Percentiles rank a stretch among this genome's conserved stretches.
Conservation (phyloP, 1,140 invertebrate genomes). For the Lanistes nyassanus region DNA sequence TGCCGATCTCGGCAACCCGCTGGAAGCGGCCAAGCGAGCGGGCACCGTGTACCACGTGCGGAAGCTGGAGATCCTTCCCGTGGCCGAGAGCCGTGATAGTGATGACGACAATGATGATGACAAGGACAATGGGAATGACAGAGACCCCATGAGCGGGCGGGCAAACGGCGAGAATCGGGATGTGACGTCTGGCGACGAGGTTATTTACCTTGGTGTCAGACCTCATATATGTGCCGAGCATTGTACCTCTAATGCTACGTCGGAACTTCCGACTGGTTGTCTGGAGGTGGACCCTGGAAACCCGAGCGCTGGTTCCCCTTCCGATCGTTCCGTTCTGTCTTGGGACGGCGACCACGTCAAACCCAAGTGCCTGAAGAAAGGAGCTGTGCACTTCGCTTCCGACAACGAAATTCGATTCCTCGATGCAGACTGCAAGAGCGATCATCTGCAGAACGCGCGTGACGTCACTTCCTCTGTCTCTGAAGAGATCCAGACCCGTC, state of each 20-base stretch:
- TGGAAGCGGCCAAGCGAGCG: not conserved
- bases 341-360: not conserved
- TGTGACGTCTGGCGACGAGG: too few relatives aligned
- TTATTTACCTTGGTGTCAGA: too few relatives aligned
- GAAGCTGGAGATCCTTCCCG: slow-evolving; percentile 11
- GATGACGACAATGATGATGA: not conserved
- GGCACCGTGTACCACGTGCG: slow-evolving; percentile 18
- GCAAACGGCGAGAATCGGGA: too few relatives aligned
- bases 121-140: not conserved
- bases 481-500: not conserved
- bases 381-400: slow-evolving; percentile 11
- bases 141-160: not conserved
- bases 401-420: slow-evolving; percentile 26
- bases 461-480: not conserved
- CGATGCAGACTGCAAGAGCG: not conserved
- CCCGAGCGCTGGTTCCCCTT: not conserved
- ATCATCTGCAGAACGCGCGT: not conserved
- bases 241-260: too few relatives aligned
- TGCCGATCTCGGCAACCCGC: slow-evolving; percentile 15
- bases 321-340: not conserved
- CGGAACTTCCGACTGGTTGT: too few relatives aligned
- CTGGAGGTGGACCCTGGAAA: too few relatives aligned
- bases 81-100: not conserved
- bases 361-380: slow-evolving; percentile 9
- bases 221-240: too few relatives aligned